Base-by-base conservation (phyloP, 2,888 invertebrate species). In the Brenthis daphne region DNA sequence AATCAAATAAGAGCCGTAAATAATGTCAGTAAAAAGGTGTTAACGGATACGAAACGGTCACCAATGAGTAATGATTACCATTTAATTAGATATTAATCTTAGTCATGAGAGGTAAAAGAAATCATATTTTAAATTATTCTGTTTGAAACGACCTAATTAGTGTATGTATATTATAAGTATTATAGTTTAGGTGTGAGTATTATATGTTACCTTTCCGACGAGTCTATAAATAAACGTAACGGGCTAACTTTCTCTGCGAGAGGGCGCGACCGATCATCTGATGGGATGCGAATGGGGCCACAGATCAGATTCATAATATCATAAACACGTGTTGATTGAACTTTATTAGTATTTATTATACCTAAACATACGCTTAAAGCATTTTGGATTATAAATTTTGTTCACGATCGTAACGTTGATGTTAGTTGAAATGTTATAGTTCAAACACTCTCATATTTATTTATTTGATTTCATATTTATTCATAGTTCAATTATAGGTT, bases 181-280 rank as follows among this genome's bases (percentile, higher is more conserved):
- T n/a, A 8, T 16, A 43, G 37, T 43, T 8, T 11, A 8, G 8
- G 8, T 43, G 37, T 37, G 37, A 37, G 37, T 43, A 11, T 43
- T 37, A 2, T 43, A 8, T 16, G 64, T 68, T 69, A 75, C 73
- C 75, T 67, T 74, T 74, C 73, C 70, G 72, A 74, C 77, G 73
- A 79, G 75, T 79, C 84, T 87, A 86, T 87, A 84, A 85, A 85
- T 86, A 86, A 83, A 82, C 80, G 79, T 78, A 75, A 74, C 78
- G 76, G 75, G 73, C 60, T 78, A 78, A 85, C 87, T 89, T 87
- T 88, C 78, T 70, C 75, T 67, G 67, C 71, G 64, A 71, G 79
- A 82, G 85, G 86, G 85, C 88, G 83, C 82, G 84, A 82, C 84
- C 76, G 71, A 83, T 82, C 84, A 88, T 87, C 86, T 89, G 89